phyloP scores from a whole-genome alignment of 2,797 vertebrate species.

The Leucoraja ocellata region DNA sequence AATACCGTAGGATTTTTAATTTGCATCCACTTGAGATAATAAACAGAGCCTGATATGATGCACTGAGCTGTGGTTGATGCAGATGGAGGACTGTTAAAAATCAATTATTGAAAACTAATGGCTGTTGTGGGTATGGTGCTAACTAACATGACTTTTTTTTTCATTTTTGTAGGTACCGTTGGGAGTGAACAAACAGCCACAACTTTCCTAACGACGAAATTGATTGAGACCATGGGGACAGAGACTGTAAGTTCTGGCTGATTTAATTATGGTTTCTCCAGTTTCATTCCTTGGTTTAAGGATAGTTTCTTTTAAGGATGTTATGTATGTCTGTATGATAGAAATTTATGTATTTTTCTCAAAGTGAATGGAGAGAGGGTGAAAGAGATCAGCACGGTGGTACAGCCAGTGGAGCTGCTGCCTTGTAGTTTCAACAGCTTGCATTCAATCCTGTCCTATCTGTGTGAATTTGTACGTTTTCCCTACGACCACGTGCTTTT shows the following conservation, averaged over 20 bases:
- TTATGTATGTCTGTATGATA: neutral
- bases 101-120: neutral
- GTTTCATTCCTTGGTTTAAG: neutral
- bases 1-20: no score
- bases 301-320: no score
- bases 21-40: no score
- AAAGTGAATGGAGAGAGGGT: neutral
- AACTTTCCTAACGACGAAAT: neutral
- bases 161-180: neutral
- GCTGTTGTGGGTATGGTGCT: neutral
- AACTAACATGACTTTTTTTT: neutral
- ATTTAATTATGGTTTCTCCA: neutral
- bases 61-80: no score
- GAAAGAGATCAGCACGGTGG: no score
- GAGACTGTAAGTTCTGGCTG: slow-evolving; percentile 21
- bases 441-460: no score
- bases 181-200: neutral
- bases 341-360: neutral
- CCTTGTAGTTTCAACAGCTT: no score
- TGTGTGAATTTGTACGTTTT: no score
- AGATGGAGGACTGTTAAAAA: neutral
- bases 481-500: no score
- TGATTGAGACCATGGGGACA: slow-evolving; percentile 20
- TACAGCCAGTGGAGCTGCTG: no score
- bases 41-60: no score